Base-by-base conservation (phyloP, 2,113 vertebrate genomes). In the Elaphurus davidianus region DNA sequence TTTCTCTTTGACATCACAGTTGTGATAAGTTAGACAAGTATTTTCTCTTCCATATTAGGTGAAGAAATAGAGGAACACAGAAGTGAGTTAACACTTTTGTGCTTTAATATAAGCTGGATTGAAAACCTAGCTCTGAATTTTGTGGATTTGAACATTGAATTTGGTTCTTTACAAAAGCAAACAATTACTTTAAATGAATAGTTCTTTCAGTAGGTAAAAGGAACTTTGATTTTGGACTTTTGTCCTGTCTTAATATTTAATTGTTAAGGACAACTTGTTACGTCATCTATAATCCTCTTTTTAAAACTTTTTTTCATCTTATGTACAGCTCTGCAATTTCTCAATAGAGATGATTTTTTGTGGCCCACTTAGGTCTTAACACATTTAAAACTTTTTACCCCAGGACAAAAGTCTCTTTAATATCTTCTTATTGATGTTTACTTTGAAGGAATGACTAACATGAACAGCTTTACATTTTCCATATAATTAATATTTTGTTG, bases 181-280 rank as follows among this genome's bases (percentile, higher is more conserved):
- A 90, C 28, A 82, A 43, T 91, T 82, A 54, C 54, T 91, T 87
- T 67, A 78, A 86, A 60, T 59, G 62, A 79, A 67, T 64, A 52
- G 50, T 45, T 95, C 10, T 50, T 91, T 91, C 43, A 78, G 0
- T 67, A 86, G 27, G 45, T 45, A 67, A 92, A n/a, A 93, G 52
- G 60, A 91, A 87, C 12, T 87, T 94, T 94, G 54, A 83, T 52
- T 96, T 92, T 92, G 13, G 47, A 90, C 40, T 89, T 54, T 95
- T 50, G 16, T 15, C 71, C 2, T 76, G 15, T 74, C 10, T 50
- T 90, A 87, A 93, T 28, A 81, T 90, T 57, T 55, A 79, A 50
- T 88, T 96, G 54, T 91, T 89, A 82, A 71, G 45, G 82, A 36
- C 78, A 90, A 54, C 14, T 97, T 94, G n/a, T 94, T 82, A 89